Evolutionary conservation across 2,113 vertebrate genomes (phyloP), one percentile per base, ranked within the genome.

Genomic region (Neopipo cinnamomea): DNA sequence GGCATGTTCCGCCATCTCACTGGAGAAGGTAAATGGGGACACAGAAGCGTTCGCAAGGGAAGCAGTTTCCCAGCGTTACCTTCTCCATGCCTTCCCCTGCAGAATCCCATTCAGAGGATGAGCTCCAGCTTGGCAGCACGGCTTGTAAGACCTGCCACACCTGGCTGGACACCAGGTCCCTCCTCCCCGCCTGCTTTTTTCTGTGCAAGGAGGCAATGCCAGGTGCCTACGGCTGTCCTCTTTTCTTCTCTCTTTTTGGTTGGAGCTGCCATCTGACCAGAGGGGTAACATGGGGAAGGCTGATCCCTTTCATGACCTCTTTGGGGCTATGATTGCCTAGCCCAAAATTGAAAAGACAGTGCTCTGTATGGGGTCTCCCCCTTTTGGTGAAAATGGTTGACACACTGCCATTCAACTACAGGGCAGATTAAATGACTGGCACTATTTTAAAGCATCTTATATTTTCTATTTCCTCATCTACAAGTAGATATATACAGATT

Each of bases 151-250:
- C 49, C 66, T 79, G 82, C 67, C 67, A 63, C 76, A 63, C 71
- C 78, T 83, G 94, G 80, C 89, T 80, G 63, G 39, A 17, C 74
- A 91, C 89, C 91, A 73, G 86, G 63, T 76, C 85, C 66, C 46
- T 83, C 78, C 83, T 92, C 52, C 66, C 41, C 61, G 55, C 68
- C 12, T 37, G 46, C 24, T 44, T 28, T 76, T 75, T 56, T 62
- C 67, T 39, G 21, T 10, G 62, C 50, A 39, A 39, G 71, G 35
- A 79, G 75, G 35, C 53, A 68, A 14, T 46, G 77, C 67, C 90
- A 93, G 72, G 78, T 90, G 85, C 83, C 78, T 59, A 53, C 0
- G 18, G 35, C 82, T 90, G 75, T 53, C 72, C 55, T 94, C 66
- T 52, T 78, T 78, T 63, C 55, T 58, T 25, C 16, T 63, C n/a